Conservation (phyloP, 2,888 invertebrate genomes). For the Sarcophaga subvicina region DNA sequence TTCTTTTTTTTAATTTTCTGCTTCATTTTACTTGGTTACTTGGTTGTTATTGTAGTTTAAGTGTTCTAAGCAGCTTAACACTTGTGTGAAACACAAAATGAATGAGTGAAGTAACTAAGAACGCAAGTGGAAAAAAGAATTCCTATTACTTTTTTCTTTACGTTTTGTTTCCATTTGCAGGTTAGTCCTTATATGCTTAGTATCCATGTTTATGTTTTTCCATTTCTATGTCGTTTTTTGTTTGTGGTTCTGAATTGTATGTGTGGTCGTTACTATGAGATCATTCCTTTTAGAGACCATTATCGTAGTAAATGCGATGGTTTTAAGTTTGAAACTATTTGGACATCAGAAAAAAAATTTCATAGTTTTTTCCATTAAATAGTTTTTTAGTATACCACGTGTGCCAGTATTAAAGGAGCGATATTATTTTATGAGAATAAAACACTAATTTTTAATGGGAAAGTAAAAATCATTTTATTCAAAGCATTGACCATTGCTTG, state of each 20-base stretch:
- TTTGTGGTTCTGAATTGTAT: background rate
- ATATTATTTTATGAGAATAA: too few species aligned
- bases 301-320: background rate
- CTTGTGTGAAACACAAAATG: constrained; percentile 17
- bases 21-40: constrained; percentile 9
- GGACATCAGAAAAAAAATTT: too few species aligned
- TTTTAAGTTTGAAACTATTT: background rate
- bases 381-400: too few species aligned
- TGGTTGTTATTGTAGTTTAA: constrained; percentile 21
- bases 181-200: background rate
- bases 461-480: too few species aligned
- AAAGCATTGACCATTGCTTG: too few species aligned
- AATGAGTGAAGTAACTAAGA: background rate
- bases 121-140: background rate
- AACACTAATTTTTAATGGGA: too few species aligned
- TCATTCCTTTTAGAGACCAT: background rate
- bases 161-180: background rate
- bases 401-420: too few species aligned
- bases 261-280: background rate
- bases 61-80: constrained; percentile 62
- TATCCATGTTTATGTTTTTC: background rate
- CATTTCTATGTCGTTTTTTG: constrained; percentile 5
- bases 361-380: too few species aligned
- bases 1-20: background rate
- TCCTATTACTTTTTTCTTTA: background rate